These are phyloP conservation scores for Penaeus vannamei DNA, from an alignment of 1,140 invertebrate genomes.

Conservation along the genomic window DNA sequence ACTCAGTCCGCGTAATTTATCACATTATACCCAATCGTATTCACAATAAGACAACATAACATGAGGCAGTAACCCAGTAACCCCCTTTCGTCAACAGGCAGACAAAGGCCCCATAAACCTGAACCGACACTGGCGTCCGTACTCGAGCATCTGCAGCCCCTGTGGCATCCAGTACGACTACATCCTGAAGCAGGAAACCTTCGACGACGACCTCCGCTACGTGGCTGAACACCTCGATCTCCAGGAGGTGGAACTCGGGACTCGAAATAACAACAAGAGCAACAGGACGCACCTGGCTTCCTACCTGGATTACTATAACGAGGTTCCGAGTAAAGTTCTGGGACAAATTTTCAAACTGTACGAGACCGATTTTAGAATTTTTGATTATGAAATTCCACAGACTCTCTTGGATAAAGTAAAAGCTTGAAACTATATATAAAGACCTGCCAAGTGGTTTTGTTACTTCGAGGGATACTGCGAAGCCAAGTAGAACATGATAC, in stretches of 20 bases:
- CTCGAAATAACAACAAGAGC: background rate
- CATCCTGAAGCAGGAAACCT: constrained; percentile 11
- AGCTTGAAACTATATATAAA: too few relatives aligned
- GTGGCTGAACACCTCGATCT: background rate
- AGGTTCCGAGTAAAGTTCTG: background rate
- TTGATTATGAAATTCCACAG: background rate
- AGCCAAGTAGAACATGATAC: too few relatives aligned
- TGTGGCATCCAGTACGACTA: background rate
- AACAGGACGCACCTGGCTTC: background rate
- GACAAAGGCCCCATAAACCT: background rate
- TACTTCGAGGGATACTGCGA: too few relatives aligned
- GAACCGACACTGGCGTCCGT: constrained; percentile 2
- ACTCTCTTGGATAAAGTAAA: background rate
- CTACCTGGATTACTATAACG: background rate
- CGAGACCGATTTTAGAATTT: background rate
- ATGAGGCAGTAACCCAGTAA: too few relatives aligned
- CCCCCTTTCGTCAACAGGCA: too few relatives aligned
- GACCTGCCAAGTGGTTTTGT: too few relatives aligned
- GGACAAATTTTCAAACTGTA: background rate
- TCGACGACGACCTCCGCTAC: constrained; percentile 23
- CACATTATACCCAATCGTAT: too few relatives aligned
- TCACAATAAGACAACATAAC: too few relatives aligned
- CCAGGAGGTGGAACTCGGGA: background rate
- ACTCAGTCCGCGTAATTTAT: too few relatives aligned
- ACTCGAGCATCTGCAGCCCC: constrained; percentile 1